Base-by-base conservation (phyloP, 2,113 vertebrate species). In the Bothrops jararaca region DNA sequence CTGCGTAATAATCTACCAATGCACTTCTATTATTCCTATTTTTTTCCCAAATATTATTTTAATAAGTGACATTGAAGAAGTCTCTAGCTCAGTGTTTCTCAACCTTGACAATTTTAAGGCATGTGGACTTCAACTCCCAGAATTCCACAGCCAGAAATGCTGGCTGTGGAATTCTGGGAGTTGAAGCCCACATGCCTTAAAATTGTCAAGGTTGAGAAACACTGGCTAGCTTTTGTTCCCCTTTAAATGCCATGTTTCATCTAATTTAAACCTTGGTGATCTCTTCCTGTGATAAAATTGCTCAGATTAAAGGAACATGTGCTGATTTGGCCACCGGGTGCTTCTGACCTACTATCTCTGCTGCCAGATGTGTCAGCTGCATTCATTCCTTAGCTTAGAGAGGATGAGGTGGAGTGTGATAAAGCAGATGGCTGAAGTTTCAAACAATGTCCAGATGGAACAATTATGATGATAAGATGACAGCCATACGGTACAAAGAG, bases 401-500 rank as follows among this genome's bases (percentile, higher is more conserved):
- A 90, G 74, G 89, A 97, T 90, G 94, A 96, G 97, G 97, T 87
- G 94, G 95, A 93, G 94, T 96, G 95, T 10, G 95, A 97, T 96
- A 96, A 97, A 97, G 95, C 93, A 96, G 96, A 97, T 95, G 96
- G 94, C 94, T 96, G 50, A 93, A 94, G 94, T 92, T 89, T 89
- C 90, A 96, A 94, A 96, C 94, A 97, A 96, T 96, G 93, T 64
- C 86, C 92, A 87, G 95, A 95, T 94, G 92, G 92, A 93, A 96
- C 94, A 97, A 97, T 96, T 96, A 95, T 53, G 88, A 93, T 92
- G 94, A 94, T 89, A 93, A 94, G 96, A 93, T 57, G 91, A 96
- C 96, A 96, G 96, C 89, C 94, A 92, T 93, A 98, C 95, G 18
- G 34, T 80, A 97, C 97, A 97, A 96, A 95, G 96, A 95, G 92